Base-by-base conservation (phyloP, 1,140 invertebrate species). In the Nixonia krombeini region DNA sequence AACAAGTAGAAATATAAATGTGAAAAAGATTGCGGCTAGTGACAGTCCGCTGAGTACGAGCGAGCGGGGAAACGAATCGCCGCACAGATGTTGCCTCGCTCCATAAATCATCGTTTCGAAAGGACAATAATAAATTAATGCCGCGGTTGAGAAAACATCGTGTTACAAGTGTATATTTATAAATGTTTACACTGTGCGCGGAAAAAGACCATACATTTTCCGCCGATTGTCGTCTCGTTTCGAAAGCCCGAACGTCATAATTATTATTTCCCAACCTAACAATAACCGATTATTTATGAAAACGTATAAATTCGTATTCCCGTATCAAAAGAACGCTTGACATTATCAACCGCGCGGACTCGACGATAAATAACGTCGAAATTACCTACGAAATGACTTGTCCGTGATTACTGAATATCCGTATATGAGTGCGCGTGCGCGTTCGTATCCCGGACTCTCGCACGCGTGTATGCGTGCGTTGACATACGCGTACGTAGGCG, bases 31-130 rank as follows among this genome's bases (percentile, higher is more conserved):
- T 44, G 8, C 21, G 13, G 10, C 12, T 12, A 35, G 13, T 35
- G 31, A 35, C 31, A 35, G 23, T 12, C n/a, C 21, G 23, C 12
- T 18, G 9, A 42, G n/a, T 16, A 8, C 13, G 13, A 35, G 13
- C 31, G 13, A 35, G 13, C 13, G 31, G 10, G 15, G 8, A n/a
- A 16, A 25, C 21, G 9, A 44, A 44, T 26, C 8, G 18, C 23
- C 9, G 41, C 12, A n/a, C n/a, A 23, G 41, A 26, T 26, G 41
- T 44, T 15, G 23, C 12, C 23, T 18, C 23, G 26, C 16, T 28
- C 42, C 13, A 45, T 28, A 45, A 45, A 45, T 45, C 42, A 45
- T 45, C 42, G 42, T 31, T 29, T 45, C 13, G 42, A 45, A 45
- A 45, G 42, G 42, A 45, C 42, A 31, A 45, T 45, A 28, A 45